Percentiles rank a stretch among this genome's conserved stretches.
phyloP scores from a whole-genome alignment of 2,888 invertebrate genomes.

The Darwinula stevensoni region DNA sequence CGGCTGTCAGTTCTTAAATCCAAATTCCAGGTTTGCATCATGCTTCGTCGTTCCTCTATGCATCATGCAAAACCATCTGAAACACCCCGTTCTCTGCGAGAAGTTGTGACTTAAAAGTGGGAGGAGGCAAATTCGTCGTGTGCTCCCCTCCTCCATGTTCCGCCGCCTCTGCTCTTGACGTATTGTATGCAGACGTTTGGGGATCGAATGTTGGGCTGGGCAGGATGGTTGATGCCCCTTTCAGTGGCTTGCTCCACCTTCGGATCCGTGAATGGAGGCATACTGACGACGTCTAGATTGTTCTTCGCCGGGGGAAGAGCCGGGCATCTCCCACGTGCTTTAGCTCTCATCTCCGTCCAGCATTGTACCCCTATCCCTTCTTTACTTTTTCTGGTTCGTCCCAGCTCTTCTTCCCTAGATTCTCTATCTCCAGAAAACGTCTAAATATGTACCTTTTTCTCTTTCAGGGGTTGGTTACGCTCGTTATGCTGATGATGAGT shows the following conservation, averaged over 20 bases:
- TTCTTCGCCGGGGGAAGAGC: slow-evolving; percentile 70
- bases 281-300: slow-evolving; percentile 66
- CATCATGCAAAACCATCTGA: too few relatives aligned
- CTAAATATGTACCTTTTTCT: slow-evolving; percentile 3
- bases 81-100: too few relatives aligned
- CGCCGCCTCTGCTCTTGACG: too few relatives aligned
- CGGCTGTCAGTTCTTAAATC: too few relatives aligned
- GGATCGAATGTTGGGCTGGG: slow-evolving; percentile 46
- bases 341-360: slow-evolving; percentile 49
- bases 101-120: too few relatives aligned
- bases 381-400: slow-evolving; percentile 50
- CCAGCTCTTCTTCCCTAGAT: too few relatives aligned
- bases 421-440: slow-evolving; percentile 4
- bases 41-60: too few relatives aligned
- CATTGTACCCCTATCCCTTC: slow-evolving; percentile 60
- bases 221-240: slow-evolving; percentile 77
- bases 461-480: slow-evolving; percentile 43
- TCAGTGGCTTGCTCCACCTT: slow-evolving; percentile 89
- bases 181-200: slow-evolving; percentile 37
- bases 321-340: slow-evolving; percentile 56
- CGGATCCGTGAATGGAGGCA: slow-evolving; percentile 78
- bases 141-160: too few relatives aligned
- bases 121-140: too few relatives aligned
- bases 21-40: too few relatives aligned
- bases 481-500: slow-evolving; percentile 42